Evolutionary conservation across 2,113 vertebrate species (phyloP).

Genomic region (Catharus bicknelli): DNA sequence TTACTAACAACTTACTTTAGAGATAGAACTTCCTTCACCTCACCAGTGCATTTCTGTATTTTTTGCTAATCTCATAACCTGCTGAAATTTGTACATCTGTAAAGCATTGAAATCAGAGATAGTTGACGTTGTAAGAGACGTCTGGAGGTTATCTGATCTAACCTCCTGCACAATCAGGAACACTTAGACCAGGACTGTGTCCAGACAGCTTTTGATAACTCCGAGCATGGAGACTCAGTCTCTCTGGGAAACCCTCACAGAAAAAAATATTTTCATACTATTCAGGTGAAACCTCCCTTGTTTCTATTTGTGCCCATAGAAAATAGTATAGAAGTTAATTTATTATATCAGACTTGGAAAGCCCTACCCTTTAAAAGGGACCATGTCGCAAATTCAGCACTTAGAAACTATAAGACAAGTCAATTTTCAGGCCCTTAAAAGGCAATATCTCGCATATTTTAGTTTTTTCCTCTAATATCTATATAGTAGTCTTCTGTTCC

Average conservation of each 20-base stretch:
- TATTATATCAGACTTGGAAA: not conserved
- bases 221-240: not conserved
- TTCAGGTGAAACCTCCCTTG: not conserved
- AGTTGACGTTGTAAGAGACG: rapidly evolving
- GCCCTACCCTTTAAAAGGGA: not conserved
- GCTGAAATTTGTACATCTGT: not conserved
- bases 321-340: not conserved
- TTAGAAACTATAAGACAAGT: not conserved
- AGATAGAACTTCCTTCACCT: not conserved
- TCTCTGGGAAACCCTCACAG: not conserved
- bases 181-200: not conserved
- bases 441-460: not conserved
- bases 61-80: not conserved
- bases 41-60: not conserved
- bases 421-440: not conserved
- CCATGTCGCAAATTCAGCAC: not conserved
- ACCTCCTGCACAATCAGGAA: not conserved
- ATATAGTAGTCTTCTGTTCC: not conserved
- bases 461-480: not conserved
- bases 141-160: not conserved
- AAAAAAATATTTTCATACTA: not conserved
- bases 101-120: not conserved
- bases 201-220: not conserved
- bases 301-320: not conserved
- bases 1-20: too few relatives aligned